Evolutionary conservation across 1,140 invertebrate genomes (phyloP).

Genomic region (Maniola jurtina): DNA sequence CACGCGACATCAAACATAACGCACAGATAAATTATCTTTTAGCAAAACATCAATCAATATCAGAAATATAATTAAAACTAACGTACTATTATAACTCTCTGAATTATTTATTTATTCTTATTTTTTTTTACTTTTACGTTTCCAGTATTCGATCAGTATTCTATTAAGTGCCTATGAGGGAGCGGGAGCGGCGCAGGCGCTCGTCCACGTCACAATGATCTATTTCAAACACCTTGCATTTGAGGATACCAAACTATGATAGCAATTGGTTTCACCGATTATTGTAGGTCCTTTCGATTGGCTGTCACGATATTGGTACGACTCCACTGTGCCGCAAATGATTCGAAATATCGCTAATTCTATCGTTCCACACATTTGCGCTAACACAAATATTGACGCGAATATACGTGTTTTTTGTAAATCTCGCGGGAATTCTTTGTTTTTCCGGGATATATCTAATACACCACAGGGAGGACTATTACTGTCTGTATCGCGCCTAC

Average conservation of each 20-base stretch:
- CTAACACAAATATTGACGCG: no score
- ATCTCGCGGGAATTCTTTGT: no score
- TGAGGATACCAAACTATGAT: no score
- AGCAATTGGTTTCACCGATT: no score
- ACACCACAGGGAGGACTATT: no score
- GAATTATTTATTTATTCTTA: slow-evolving; percentile 48
- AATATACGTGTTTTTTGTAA: no score
- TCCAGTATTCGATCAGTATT: slow-evolving; percentile 57
- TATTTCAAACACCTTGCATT: not conserved
- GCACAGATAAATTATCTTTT: slow-evolving; percentile 75
- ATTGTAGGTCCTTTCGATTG: no score
- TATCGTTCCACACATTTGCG: no score
- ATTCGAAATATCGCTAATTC: no score
- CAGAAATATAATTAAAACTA: slow-evolving; percentile 78
- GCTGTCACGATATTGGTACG: not conserved
- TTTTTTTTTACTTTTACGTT: slow-evolving; percentile 59
- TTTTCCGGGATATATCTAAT: no score
- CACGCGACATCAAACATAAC: slow-evolving; percentile 67
- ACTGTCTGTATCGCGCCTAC: no score
- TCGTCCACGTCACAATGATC: slow-evolving; percentile 32
- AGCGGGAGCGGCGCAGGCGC: slow-evolving; percentile 51
- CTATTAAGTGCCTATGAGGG: slow-evolving; percentile 63
- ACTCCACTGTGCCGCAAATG: not conserved
- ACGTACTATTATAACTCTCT: slow-evolving; percentile 77
- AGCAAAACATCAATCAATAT: slow-evolving; percentile 78